phyloP scores from a whole-genome alignment of 2,797 vertebrate species.

The Xenops minutus region DNA sequence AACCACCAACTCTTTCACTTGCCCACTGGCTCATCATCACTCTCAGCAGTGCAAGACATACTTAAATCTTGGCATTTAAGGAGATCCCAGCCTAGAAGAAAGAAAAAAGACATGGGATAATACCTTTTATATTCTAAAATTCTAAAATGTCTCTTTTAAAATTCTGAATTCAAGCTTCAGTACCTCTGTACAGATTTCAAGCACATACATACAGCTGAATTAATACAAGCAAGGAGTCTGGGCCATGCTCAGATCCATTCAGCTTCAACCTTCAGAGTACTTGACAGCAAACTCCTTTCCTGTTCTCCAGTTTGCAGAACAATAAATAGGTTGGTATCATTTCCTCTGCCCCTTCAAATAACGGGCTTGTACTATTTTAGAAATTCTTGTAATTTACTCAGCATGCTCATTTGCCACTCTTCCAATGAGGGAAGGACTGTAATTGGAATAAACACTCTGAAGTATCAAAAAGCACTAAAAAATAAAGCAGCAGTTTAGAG shows the following conservation, averaged over 20 bases:
- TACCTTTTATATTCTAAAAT: background rate
- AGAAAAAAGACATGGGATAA: background rate
- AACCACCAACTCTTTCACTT: background rate
- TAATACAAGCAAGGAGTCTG: background rate
- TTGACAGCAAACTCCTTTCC: background rate
- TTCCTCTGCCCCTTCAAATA: conserved; percentile 23
- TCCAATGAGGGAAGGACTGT: background rate
- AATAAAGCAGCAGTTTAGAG: background rate
- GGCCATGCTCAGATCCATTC: background rate
- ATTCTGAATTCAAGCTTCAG: background rate
- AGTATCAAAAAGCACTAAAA: background rate
- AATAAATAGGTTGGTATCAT: background rate
- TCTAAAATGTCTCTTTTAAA: background rate
- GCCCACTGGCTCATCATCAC: background rate
- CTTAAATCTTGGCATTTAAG: background rate
- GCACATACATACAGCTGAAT: background rate
- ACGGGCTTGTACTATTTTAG: background rate
- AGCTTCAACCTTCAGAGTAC: background rate
- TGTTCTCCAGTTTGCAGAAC: background rate
- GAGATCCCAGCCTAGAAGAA: background rate
- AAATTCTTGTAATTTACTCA: conserved; percentile 14
- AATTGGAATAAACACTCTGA: background rate
- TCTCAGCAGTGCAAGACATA: background rate
- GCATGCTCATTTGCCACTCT: conserved; percentile 20
- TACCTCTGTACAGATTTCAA: background rate